phyloP scores from a whole-genome alignment of 1,140 invertebrate genomes.

The Bombus difficillimus region DNA sequence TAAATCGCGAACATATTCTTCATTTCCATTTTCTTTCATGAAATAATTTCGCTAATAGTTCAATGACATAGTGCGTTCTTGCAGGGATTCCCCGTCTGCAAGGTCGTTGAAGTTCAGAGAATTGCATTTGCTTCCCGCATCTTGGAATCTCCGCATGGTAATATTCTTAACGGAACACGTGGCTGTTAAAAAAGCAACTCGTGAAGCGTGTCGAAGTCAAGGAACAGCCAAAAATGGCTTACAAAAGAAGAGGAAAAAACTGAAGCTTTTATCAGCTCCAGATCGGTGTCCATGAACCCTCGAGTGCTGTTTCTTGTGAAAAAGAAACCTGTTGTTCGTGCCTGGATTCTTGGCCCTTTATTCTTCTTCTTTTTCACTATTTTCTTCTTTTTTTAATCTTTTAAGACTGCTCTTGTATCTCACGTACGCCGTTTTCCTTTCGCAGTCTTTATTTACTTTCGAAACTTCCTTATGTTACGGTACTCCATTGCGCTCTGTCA shows the following conservation, averaged over 20 bases:
- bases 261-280: constrained; percentile 51
- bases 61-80: background rate
- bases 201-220: background rate
- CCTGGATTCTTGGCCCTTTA: constrained; percentile 14
- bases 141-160: constrained; percentile 43
- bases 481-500: background rate
- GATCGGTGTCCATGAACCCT: constrained; percentile 40
- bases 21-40: no score
- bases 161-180: constrained; percentile 64
- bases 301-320: constrained; percentile 23
- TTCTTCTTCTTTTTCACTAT: background rate
- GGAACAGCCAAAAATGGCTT: constrained; percentile 16
- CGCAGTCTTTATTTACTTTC: background rate
- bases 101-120: background rate
- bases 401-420: background rate
- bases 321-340: constrained; percentile 43
- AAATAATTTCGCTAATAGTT: background rate
- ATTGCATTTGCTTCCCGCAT: constrained; percentile 12
- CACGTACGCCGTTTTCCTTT: background rate
- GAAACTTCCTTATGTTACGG: constrained; percentile 6
- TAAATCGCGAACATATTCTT: no score
- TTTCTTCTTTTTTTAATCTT: background rate
- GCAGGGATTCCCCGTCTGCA: constrained; percentile 7
- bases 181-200: constrained; percentile 41
- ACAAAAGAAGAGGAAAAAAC: background rate